These are phyloP conservation scores for Holothuria glaberrima DNA, from an alignment of 35 echinoderm and acorn worm genomes.

Conservation along the genomic window DNA sequence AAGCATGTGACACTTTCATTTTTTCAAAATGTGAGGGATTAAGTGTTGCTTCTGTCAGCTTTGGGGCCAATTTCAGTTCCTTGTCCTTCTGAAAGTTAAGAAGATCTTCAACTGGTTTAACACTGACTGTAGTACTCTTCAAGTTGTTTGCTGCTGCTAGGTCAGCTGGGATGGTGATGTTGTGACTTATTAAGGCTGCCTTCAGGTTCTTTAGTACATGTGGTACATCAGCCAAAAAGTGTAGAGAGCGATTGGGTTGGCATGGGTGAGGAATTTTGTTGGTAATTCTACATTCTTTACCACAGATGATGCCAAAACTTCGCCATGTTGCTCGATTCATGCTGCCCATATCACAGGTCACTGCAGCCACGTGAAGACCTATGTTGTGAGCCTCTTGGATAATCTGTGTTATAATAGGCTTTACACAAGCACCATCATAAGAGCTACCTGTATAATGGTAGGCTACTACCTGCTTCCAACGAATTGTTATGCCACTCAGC, in stretches of 20 bases:
- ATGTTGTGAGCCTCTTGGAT: slow-evolving; percentile 1
- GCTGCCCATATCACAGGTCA: slow-evolving; percentile 64
- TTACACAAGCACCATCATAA: background rate
- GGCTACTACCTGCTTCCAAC: slow-evolving; percentile 58
- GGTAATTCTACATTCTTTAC: background rate
- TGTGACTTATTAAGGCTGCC: background rate
- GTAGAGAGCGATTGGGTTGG: background rate
- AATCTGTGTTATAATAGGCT: slow-evolving; percentile 19
- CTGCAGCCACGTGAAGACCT: slow-evolving; percentile 18
- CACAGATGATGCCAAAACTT: background rate
- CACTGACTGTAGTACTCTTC: background rate
- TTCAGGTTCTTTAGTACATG: slow-evolving; percentile 24
- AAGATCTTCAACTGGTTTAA: background rate
- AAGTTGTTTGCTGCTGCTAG: background rate
- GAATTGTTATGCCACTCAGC: slow-evolving; percentile 48
- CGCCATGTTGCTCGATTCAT: slow-evolving; percentile 2
- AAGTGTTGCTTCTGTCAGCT: background rate
- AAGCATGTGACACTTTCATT: slow-evolving; percentile 43
- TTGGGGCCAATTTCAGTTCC: slow-evolving; percentile 4
- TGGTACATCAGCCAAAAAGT: slow-evolving; percentile 18
- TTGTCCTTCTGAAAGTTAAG: slow-evolving; percentile 8
- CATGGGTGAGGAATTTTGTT: slow-evolving; percentile 32
- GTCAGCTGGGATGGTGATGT: background rate
- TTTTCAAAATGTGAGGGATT: slow-evolving; percentile 43
- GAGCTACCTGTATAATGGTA: slow-evolving; percentile 49